Conservation (phyloP, 2,797 vertebrate species). For the Podarcis lilfordi region DNA sequence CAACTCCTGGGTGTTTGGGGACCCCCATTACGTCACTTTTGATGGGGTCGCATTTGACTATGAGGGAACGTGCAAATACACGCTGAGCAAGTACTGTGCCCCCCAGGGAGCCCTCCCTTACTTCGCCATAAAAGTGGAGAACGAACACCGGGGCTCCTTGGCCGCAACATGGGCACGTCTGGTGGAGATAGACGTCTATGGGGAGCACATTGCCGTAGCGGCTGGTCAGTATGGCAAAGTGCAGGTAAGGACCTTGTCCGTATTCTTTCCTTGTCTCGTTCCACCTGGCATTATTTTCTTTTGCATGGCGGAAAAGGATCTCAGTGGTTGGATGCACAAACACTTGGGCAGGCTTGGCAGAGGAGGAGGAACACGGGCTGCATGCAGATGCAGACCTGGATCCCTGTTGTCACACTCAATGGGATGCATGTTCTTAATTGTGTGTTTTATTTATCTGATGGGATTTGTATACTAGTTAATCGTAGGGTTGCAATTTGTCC, state of each 20-base stretch:
- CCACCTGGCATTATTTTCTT: not conserved
- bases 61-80: constrained; percentile 66
- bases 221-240: constrained; percentile 55
- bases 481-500: no score
- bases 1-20: constrained; percentile 69
- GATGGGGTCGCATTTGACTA: constrained; percentile 73
- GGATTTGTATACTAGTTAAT: no score
- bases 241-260: constrained; percentile 51
- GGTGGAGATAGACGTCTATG: constrained; percentile 57
- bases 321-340: not conserved
- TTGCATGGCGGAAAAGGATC: no score
- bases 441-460: no score
- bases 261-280: not conserved
- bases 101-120: not conserved
- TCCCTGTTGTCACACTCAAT: not conserved
- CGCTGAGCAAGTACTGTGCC: constrained; percentile 9
- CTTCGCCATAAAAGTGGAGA: constrained; percentile 68
- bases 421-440: not conserved
- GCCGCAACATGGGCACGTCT: not conserved
- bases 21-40: constrained; percentile 71
- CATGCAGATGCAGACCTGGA: not conserved
- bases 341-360: not conserved
- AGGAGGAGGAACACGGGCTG: not conserved
- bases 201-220: constrained; percentile 59
- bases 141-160: not conserved